These are phyloP conservation scores for Alosa alosa DNA, from an alignment of 2,113 vertebrate genomes.

Conservation along the genomic window DNA sequence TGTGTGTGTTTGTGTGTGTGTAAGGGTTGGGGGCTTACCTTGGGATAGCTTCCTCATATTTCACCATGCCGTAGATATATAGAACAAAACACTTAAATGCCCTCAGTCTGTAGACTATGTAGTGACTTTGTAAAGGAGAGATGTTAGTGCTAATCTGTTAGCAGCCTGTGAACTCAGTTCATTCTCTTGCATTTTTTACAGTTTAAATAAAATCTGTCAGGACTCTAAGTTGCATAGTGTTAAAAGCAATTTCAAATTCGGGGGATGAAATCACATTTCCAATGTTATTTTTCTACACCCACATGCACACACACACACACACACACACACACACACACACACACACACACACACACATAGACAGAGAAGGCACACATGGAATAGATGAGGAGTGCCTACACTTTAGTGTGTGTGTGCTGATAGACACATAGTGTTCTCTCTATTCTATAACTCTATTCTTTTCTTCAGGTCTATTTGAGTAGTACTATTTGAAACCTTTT, in stretches of 20 bases:
- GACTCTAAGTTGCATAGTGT: too few relatives aligned
- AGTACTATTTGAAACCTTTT: not conserved
- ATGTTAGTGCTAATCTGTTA: not conserved
- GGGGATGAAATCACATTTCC: too few relatives aligned
- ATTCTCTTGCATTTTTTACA: too few relatives aligned
- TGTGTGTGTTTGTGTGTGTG: conserved; percentile 41
- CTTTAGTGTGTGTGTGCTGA: not conserved
- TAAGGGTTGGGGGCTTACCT: not conserved
- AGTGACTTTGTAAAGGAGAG: not conserved
- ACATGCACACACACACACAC: not conserved
- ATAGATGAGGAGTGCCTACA: not conserved
- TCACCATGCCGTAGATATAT: not conserved
- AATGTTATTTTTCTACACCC: not conserved
- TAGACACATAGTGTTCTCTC: too few relatives aligned
- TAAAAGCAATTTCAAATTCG: too few relatives aligned
- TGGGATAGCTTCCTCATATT: not conserved
- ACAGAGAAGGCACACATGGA: not conserved
- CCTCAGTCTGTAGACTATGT: not conserved
- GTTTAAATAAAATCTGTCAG: too few relatives aligned
- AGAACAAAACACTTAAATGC: not conserved
- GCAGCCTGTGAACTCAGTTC: not conserved
- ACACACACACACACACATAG: not conserved
- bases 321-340: not conserved
- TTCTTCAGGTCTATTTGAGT: not conserved
- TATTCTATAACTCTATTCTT: too few relatives aligned